Percentiles rank a stretch among this genome's conserved stretches.
phyloP scores from a whole-genome alignment of 2,113 vertebrate species.

The Connochaetes taurinus region DNA sequence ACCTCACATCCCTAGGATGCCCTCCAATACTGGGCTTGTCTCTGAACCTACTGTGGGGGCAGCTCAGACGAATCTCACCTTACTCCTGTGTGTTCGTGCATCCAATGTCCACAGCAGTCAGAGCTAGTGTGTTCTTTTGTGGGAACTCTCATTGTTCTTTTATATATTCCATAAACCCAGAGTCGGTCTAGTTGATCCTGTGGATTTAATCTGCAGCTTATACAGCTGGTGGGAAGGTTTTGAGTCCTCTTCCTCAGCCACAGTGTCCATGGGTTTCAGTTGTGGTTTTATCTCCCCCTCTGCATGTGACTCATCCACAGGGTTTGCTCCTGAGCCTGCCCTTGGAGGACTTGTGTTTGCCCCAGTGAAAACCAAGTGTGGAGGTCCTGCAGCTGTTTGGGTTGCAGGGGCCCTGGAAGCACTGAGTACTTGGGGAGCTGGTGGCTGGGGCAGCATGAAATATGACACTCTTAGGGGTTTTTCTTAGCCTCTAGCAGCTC shows the following conservation, averaged over 20 bases:
- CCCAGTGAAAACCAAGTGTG: neutral
- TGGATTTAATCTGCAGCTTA: neutral
- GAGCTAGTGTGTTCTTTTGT: neutral
- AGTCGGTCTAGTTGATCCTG: neutral
- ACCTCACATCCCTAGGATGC: neutral
- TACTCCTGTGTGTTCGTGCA: neutral
- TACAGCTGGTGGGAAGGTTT: neutral
- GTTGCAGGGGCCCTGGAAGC: neutral
- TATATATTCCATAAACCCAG: neutral
- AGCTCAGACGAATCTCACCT: neutral
- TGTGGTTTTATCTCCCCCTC: neutral
- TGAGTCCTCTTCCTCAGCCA: neutral
- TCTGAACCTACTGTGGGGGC: neutral
- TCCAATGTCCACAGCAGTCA: neutral
- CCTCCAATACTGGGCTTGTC: neutral
- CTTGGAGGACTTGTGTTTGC: neutral
- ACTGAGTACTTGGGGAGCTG: neutral
- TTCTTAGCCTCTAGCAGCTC: neutral
- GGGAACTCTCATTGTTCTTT: neutral
- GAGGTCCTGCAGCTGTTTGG: neutral
- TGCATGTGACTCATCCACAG: neutral
- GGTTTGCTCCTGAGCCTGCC: neutral
- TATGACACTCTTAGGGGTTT: rapidly evolving
- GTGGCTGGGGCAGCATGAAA: neutral
- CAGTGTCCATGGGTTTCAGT: neutral